Evolutionary conservation across 1,140 invertebrate genomes (phyloP).

Genomic region (Anastatus disparis): DNA sequence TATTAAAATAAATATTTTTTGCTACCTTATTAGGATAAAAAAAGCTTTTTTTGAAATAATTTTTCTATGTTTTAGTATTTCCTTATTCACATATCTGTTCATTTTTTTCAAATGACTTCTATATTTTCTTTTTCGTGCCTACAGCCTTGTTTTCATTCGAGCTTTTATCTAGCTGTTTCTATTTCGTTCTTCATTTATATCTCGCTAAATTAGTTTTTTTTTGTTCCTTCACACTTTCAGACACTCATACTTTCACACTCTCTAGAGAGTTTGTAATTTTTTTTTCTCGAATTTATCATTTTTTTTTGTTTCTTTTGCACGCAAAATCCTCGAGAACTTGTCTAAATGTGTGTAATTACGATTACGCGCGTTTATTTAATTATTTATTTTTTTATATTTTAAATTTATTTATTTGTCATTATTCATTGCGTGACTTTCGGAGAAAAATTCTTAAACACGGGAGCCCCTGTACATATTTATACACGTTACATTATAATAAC

Average conservation of each 20-base stretch:
- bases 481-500: constrained; percentile 39
- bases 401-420: too few relatives aligned
- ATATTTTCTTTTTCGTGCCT: too few relatives aligned
- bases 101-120: too few relatives aligned
- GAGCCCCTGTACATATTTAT: constrained; percentile 43
- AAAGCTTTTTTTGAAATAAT: too few relatives aligned
- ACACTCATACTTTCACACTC: not conserved
- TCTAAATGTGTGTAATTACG: not conserved
- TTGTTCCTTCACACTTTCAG: too few relatives aligned
- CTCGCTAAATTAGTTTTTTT: not conserved
- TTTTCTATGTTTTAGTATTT: too few relatives aligned
- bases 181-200: not conserved
- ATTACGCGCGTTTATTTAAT: constrained; percentile 2
- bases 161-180: constrained; percentile 22
- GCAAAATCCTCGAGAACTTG: constrained; percentile 23
- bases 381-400: constrained; percentile 12
- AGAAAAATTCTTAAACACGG: constrained; percentile 37
- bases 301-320: not conserved
- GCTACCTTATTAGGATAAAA: too few relatives aligned
- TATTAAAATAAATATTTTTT: too few relatives aligned
- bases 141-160: too few relatives aligned
- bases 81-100: too few relatives aligned
- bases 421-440: constrained; percentile 22
- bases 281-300: too few relatives aligned
- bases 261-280: not conserved